Evolutionary conservation across 92 coral and sea anemone genomes (phyloP), one percentile per base, ranked within the genome.

Genomic region (Bergia sp.): DNA sequence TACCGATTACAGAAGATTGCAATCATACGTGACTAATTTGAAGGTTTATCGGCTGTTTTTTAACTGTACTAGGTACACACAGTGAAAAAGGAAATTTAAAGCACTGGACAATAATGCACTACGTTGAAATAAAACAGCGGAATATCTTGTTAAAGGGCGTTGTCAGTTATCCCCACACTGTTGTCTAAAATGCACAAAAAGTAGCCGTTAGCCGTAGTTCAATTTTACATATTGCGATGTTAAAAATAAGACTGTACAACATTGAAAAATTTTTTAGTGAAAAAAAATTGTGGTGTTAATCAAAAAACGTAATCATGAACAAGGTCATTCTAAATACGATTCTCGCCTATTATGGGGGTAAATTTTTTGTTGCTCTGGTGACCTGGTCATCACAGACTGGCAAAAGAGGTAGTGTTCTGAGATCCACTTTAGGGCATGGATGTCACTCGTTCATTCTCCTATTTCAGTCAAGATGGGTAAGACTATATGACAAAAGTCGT

Each of bases 311-410:
- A 2, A 61, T 61, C 16, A 61, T 20, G 69, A 61, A 61, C 67
- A 61, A 61, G 69, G 69, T 61, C 15, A 0, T 37, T 37, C 6
- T 38, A 73, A 73, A 73, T 73, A 5, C 43, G 77, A 73, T 15
- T 61, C 69, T 1, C 7, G 23, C n/a, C 69, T 61, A 61, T 61
- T 61, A 61, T 1, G 7, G 69, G 69, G 85, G 72, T 53, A 29
- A 57, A 80, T 57, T 57, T 49, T 57, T 29, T 55, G 69, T 84
- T 73, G 64, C 47, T 84, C 21, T 84, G 87, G 65, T 53, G 72
- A 84, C 66, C 64, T 45, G 37, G 3, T 15, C 10, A 57, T 40
- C 67, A 36, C 23, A 29, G 15, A 3, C 38, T 61, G 23, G 23
- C 69, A 45, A 23, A 71, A 73, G 43, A 45, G 39, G 42, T 8